Evolutionary conservation across 1,140 invertebrate species (phyloP).

Genomic region (Cheumatopsyche charites): DNA sequence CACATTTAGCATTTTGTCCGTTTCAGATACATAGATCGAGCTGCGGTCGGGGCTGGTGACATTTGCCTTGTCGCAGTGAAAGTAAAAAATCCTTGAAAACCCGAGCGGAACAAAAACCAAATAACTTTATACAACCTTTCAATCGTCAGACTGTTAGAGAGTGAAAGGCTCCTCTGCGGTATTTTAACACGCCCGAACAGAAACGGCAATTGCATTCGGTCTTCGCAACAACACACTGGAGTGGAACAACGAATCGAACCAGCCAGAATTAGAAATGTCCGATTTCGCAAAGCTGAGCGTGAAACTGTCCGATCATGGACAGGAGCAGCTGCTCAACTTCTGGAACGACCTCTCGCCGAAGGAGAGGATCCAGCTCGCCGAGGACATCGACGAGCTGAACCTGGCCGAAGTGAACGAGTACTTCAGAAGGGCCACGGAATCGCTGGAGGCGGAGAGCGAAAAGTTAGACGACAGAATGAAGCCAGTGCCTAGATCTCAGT

Average conservation of each 20-base stretch:
- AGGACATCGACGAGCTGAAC: conserved; percentile 70
- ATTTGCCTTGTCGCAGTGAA: conserved; percentile 20
- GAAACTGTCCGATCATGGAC: conserved; percentile 62
- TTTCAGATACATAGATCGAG: too few relatives aligned
- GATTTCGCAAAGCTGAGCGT: conserved; percentile 50
- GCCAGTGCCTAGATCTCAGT: conserved; percentile 78
- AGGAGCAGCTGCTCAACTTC: conserved; percentile 87
- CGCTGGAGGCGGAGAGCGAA: conserved; percentile 64
- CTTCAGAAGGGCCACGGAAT: conserved; percentile 68
- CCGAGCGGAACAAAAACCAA: neutral
- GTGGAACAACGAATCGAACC: neutral
- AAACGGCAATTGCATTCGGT: neutral
- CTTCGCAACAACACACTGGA: neutral
- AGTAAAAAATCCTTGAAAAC: conserved; percentile 19
- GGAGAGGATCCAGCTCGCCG: conserved; percentile 65
- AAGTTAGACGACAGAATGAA: conserved; percentile 82
- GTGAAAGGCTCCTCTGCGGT: conserved; percentile 11
- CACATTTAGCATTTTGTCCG: too few relatives aligned
- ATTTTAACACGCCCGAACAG: neutral
- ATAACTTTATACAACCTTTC: neutral
- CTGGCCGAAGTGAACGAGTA: conserved; percentile 70
- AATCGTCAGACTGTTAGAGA: neutral
- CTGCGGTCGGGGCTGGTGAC: neutral
- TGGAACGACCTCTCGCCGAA: conserved; percentile 75
- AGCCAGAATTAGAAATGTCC: conserved; percentile 1